Conservation (phyloP, 1,140 invertebrate genomes). For the Sogatella furcifera region DNA sequence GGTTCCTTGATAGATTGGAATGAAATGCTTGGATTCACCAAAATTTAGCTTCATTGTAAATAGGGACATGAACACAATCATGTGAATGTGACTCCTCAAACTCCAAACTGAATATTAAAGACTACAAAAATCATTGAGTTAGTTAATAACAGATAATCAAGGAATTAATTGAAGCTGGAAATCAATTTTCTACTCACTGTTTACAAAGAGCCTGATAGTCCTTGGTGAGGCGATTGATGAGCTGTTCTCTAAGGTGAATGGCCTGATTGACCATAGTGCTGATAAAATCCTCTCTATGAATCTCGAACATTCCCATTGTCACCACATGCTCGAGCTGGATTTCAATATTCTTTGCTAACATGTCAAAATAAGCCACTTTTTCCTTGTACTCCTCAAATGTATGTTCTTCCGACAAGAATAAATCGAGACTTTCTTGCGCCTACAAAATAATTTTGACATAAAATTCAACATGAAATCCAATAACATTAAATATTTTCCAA, state of each 20-base stretch:
- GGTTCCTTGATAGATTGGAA: too few species aligned
- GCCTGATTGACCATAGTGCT: slow-evolving; percentile 54
- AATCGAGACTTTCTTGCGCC: slow-evolving; percentile 46
- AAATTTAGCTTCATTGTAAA: too few species aligned
- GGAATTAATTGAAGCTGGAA: too few species aligned
- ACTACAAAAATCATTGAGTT: too few species aligned
- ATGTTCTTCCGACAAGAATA: slow-evolving; percentile 53
- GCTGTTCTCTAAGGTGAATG: slow-evolving; percentile 51
- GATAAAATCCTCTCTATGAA: slow-evolving; percentile 73
- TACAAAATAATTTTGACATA: slow-evolving; percentile 19
- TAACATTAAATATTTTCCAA: too few species aligned
- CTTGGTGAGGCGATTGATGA: slow-evolving; percentile 60
- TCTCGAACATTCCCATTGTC: slow-evolving; percentile 73
- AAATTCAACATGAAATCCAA: too few species aligned
- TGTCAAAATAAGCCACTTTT: slow-evolving; percentile 51
- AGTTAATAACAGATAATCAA: too few species aligned
- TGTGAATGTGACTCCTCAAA: too few species aligned
- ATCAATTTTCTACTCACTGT: slow-evolving; percentile 43
- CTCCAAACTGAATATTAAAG: too few species aligned
- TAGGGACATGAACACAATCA: too few species aligned
- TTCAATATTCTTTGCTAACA: slow-evolving; percentile 49
- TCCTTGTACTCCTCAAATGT: slow-evolving; percentile 54
- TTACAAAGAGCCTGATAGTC: slow-evolving; percentile 71
- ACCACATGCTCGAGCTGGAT: slow-evolving; percentile 52
- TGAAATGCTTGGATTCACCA: too few species aligned